A percentile compares a stretch with the other conserved stretches of the same genome.
Conservation (phyloP, 1,140 invertebrate genomes). For the Yoshiicerus persimilis region DNA sequence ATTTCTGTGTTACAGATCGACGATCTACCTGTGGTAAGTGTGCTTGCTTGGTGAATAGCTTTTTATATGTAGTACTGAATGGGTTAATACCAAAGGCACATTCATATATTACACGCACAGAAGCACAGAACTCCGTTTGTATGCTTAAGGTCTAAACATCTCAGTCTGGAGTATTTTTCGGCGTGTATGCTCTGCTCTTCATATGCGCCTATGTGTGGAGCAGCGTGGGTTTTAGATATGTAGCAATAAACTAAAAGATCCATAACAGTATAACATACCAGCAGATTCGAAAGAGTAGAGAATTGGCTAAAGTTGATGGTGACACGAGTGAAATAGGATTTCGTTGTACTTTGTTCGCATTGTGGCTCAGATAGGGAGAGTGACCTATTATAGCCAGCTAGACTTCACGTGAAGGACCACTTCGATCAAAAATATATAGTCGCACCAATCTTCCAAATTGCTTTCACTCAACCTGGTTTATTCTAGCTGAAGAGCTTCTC, state of each 20-base stretch:
- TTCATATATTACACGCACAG: background rate
- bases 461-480: constrained; percentile 25
- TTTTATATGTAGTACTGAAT: background rate
- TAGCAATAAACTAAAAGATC: background rate
- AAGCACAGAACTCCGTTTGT: background rate
- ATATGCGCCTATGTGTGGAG: too few relatives aligned
- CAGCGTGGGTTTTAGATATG: background rate
- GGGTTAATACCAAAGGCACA: too few relatives aligned
- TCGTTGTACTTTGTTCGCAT: background rate
- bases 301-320: background rate
- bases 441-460: constrained; percentile 34
- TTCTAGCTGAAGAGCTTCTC: background rate
- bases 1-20: background rate
- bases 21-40: background rate
- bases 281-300: background rate
- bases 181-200: too few relatives aligned
- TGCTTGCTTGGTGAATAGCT: background rate
- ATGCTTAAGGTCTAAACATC: too few relatives aligned
- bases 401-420: background rate
- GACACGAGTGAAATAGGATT: background rate
- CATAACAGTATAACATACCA: background rate
- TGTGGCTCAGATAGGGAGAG: background rate
- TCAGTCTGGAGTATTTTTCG: too few relatives aligned
- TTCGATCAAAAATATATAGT: constrained; percentile 30
- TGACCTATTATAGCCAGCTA: background rate